phyloP scores from a whole-genome alignment of 2,797 vertebrate genomes.

The Coracias cyanogaster region DNA sequence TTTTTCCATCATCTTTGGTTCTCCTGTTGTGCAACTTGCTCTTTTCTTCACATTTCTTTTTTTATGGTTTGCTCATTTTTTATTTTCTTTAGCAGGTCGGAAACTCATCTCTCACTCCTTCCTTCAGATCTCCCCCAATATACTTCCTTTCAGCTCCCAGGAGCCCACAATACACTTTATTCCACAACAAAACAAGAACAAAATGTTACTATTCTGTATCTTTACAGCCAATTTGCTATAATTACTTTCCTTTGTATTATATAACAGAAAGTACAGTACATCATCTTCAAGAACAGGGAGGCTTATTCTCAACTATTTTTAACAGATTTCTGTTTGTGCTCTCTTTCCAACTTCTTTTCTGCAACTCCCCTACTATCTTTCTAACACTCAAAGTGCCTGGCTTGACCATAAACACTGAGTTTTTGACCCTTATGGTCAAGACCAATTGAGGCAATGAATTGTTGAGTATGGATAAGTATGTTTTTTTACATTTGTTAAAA shows the following conservation, averaged over 20 bases:
- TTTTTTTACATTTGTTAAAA: background rate
- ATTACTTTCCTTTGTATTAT: slow-evolving; percentile 63
- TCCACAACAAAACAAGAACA: slow-evolving; percentile 50
- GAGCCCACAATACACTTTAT: background rate
- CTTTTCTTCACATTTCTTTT: background rate
- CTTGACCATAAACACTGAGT: background rate
- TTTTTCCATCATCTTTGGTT: background rate
- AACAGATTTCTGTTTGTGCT: slow-evolving; percentile 28
- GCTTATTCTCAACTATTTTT: slow-evolving; percentile 33
- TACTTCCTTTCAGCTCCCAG: slow-evolving; percentile 16
- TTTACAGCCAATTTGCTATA: slow-evolving; percentile 64
- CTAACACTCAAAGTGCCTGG: background rate
- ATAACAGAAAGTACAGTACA: slow-evolving; percentile 55
- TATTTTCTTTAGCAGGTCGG: background rate
- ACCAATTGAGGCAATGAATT: background rate
- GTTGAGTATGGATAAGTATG: background rate
- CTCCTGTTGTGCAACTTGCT: background rate
- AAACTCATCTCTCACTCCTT: background rate
- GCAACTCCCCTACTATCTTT: background rate
- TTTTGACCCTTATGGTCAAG: background rate
- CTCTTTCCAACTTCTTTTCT: background rate
- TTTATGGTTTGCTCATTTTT: slow-evolving; percentile 19
- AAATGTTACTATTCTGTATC: slow-evolving; percentile 53
- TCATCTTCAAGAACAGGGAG: slow-evolving; percentile 44
- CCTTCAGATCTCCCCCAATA: background rate